These are phyloP conservation scores for Ctenodactylus gundi DNA, from an alignment of 2,113 vertebrate genomes.

Conservation along the genomic window DNA sequence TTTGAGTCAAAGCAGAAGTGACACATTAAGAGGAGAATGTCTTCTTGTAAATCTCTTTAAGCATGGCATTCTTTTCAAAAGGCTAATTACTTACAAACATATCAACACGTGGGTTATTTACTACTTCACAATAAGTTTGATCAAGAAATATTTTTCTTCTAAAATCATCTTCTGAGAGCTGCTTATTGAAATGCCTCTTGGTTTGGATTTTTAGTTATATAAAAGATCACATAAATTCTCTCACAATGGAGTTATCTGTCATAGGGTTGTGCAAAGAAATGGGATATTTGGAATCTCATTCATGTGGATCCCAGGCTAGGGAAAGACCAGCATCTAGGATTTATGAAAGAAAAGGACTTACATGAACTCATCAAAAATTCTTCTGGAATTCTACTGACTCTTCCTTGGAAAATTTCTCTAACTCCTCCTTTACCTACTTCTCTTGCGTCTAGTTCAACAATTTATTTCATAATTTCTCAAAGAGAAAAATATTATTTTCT, in stretches of 20 bases:
- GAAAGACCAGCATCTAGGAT: background rate
- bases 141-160: constrained; percentile 6
- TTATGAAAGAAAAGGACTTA: background rate
- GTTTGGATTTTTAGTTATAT: background rate
- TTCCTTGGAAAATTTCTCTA: background rate
- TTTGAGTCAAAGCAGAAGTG: constrained; percentile 44
- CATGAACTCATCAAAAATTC: background rate
- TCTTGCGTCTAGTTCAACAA: background rate
- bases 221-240: background rate
- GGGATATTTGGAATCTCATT: background rate
- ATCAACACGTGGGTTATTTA: background rate
- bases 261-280: background rate
- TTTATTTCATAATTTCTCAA: background rate
- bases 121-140: constrained; percentile 19
- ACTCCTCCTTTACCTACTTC: background rate
- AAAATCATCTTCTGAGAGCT: constrained; percentile 8
- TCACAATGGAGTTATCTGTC: background rate
- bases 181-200: background rate
- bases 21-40: constrained; percentile 24
- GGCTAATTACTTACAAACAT: constrained; percentile 1
- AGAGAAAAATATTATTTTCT: background rate
- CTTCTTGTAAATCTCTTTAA: constrained; percentile 24
- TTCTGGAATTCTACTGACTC: background rate
- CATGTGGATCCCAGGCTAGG: background rate
- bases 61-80: constrained; percentile 20